Evolutionary conservation across 2,113 vertebrate genomes (phyloP).

Genomic region (mouse (Mus musculus)): GRCm39 chr12:79115501-79116000

Average conservation of each 20-base stretch:
- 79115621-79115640: background rate
- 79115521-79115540: background rate
- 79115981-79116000: background rate
- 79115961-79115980: background rate
- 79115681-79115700: background rate
- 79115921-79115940: background rate
- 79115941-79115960: background rate
- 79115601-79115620: background rate
- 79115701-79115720: background rate
- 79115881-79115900: constrained; percentile 91
- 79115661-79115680: background rate
- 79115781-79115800: constrained; percentile 90
- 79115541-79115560: background rate
- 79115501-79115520: background rate
- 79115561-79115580: background rate
- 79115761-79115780: background rate
- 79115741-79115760: background rate
- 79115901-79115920: constrained; percentile 86
- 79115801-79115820: constrained; percentile 97
- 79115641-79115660: background rate
- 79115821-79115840: constrained; percentile 91
- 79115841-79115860: constrained; percentile 97
- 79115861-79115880: constrained; percentile 94
- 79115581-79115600: background rate
- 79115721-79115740: background rate